These are phyloP conservation scores for Cephalotes varians DNA, from an alignment of 2,888 invertebrate species.

Conservation along the genomic window DNA sequence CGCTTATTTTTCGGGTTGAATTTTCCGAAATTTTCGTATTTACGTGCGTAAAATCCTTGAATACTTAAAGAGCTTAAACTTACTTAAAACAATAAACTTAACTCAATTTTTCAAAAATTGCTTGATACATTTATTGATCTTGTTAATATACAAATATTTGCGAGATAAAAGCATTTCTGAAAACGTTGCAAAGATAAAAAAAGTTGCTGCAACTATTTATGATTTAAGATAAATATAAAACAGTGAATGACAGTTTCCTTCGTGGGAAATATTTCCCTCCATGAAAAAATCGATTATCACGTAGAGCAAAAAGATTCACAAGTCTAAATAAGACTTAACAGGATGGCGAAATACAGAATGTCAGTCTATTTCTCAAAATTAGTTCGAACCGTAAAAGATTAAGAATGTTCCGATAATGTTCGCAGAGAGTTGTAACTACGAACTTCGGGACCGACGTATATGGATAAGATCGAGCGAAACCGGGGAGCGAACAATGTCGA, in stretches of 20 bases:
- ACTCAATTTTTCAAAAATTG: not conserved
- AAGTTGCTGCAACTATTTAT: not conserved
- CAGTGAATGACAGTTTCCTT: no score
- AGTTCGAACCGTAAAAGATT: constrained; percentile 7
- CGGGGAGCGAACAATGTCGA: constrained; percentile 22
- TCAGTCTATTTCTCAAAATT: constrained; percentile 15
- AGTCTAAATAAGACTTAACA: not conserved
- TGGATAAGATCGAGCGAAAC: constrained; percentile 38
- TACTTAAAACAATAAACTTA: not conserved
- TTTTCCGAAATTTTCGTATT: not conserved
- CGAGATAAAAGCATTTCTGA: not conserved
- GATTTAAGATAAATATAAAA: not conserved
- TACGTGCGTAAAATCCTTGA: not conserved
- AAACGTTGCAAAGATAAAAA: not conserved
- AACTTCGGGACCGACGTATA: not conserved
- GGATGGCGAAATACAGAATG: not conserved
- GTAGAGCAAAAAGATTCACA: not conserved
- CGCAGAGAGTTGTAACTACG: constrained; percentile 4
- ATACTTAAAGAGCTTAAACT: not conserved
- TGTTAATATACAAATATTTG: not conserved
- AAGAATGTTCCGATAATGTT: constrained; percentile 26
- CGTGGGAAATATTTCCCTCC: not conserved
- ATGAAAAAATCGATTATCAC: not conserved
- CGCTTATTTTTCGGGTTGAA: constrained; percentile 3
- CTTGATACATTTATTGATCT: not conserved